phyloP scores from a whole-genome alignment of 2,797 vertebrate genomes.

The Salarias fasciatus region DNA sequence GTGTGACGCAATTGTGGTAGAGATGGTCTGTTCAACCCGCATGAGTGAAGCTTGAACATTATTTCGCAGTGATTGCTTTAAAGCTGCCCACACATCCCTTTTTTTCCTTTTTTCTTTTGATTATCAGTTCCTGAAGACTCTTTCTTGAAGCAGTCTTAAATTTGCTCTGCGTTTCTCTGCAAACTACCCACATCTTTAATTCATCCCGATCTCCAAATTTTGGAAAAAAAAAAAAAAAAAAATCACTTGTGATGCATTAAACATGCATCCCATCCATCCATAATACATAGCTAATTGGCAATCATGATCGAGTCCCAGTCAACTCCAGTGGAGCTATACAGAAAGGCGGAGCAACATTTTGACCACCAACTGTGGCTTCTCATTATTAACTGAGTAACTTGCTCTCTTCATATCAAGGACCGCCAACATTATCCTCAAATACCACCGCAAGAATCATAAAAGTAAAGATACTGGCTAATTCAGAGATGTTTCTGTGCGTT shows the following conservation, averaged over 20 bases:
- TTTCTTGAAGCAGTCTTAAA: background rate
- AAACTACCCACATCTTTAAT: background rate
- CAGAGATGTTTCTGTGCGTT: too few species aligned
- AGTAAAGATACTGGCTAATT: too few species aligned
- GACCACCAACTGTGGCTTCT: background rate
- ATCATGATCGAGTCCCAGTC: too few species aligned
- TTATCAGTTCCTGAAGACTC: too few species aligned
- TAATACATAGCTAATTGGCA: too few species aligned
- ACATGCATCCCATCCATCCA: too few species aligned
- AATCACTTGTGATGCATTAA: background rate
- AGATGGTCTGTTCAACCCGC: background rate
- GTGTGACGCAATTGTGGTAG: too few species aligned
- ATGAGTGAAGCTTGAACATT: slow-evolving; percentile 4
- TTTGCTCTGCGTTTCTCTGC: background rate
- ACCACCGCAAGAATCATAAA: too few species aligned
- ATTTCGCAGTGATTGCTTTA: background rate
- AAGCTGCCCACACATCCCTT: background rate
- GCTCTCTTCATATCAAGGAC: too few species aligned
- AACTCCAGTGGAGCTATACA: background rate
- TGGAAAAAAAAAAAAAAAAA: background rate
- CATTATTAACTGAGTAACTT: too few species aligned
- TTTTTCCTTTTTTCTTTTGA: background rate
- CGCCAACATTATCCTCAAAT: too few species aligned
- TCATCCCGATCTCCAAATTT: slow-evolving; percentile 2
- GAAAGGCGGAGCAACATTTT: background rate